Conservation (phyloP, 2,888 invertebrate species). For the Argyresthia albistria region DNA sequence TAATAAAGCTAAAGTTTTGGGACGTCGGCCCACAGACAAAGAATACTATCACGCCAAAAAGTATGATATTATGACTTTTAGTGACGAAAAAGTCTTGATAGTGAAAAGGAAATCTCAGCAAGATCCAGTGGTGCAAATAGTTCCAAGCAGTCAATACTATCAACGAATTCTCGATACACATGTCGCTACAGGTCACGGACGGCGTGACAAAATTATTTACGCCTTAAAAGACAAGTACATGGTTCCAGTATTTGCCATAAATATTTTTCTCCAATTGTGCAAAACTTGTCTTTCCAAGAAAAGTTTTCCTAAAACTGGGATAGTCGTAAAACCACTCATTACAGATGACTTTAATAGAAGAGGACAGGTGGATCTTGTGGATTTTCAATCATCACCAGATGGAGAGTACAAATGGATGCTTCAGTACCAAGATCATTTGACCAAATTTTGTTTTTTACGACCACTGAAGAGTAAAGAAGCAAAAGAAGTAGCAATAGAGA, state of each 20-base stretch:
- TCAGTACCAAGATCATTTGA: slow-evolving; percentile 27
- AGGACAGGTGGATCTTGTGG: slow-evolving; percentile 27
- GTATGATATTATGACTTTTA: slow-evolving; percentile 5
- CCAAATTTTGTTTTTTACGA: slow-evolving; percentile 26
- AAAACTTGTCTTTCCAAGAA: slow-evolving; percentile 15
- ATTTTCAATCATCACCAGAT: slow-evolving; percentile 22
- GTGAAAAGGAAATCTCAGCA: slow-evolving; percentile 7
- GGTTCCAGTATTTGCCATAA: slow-evolving; percentile 15
- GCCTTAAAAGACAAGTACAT: slow-evolving; percentile 15
- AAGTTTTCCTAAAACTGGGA: slow-evolving; percentile 14
- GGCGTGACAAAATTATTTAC: slow-evolving; percentile 19
- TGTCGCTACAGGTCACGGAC: slow-evolving; percentile 17
- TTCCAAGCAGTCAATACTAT: slow-evolving; percentile 16
- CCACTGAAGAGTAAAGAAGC: slow-evolving; percentile 21
- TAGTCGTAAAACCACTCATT: slow-evolving; percentile 21
- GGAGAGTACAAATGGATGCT: slow-evolving; percentile 29
- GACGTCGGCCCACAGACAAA: slow-evolving; percentile 2
- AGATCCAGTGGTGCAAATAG: slow-evolving; percentile 13
- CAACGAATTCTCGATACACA: slow-evolving; percentile 14
- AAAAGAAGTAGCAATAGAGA: slow-evolving; percentile 20
- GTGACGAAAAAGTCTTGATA: slow-evolving; percentile 5
- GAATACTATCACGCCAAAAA: slow-evolving; percentile 6
- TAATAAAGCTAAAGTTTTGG: slow-evolving; percentile 1
- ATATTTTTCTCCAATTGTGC: slow-evolving; percentile 15
- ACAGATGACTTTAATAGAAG: slow-evolving; percentile 20